Conservation (phyloP, 2,888 invertebrate species). For the Yponomeuta cagnagella region DNA sequence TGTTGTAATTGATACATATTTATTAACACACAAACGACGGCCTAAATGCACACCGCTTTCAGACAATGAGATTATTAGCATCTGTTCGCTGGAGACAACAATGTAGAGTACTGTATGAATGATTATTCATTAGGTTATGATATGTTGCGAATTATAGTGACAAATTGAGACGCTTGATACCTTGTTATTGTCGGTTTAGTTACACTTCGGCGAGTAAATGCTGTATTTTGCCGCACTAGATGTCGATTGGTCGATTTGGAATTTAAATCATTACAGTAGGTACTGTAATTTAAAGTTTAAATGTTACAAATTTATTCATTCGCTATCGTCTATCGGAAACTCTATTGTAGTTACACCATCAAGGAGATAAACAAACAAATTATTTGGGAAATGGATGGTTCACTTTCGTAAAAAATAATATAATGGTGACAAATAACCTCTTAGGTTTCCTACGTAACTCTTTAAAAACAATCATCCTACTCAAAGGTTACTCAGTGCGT, state of each 20-base stretch:
- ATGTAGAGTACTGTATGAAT: slow-evolving; percentile 25
- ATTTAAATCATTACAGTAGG: no score
- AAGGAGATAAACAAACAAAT: no score
- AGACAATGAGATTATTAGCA: slow-evolving; percentile 42
- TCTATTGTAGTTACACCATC: no score
- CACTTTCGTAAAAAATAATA: no score
- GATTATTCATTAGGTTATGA: slow-evolving; percentile 35
- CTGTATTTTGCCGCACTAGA: no score
- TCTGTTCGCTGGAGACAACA: slow-evolving; percentile 38
- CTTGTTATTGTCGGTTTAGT: slow-evolving; percentile 23
- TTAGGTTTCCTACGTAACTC: slow-evolving; percentile 1
- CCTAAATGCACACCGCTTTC: slow-evolving; percentile 49
- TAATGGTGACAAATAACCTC: background rate
- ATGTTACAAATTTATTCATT: no score
- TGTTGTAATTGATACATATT: slow-evolving; percentile 16
- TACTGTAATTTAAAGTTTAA: no score
- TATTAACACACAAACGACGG: slow-evolving; percentile 23
- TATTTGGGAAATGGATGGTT: no score
- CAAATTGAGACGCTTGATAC: slow-evolving; percentile 41
- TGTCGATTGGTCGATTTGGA: no score
- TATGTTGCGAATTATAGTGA: slow-evolving; percentile 36
- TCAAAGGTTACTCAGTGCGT: slow-evolving; percentile 13
- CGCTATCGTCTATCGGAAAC: no score
- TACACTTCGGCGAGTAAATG: background rate
- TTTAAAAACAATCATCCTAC: slow-evolving; percentile 8